Evolutionary conservation across 1,140 invertebrate species (phyloP), one percentile per base, ranked within the genome.

Genomic region (Halictus rubicundus): DNA sequence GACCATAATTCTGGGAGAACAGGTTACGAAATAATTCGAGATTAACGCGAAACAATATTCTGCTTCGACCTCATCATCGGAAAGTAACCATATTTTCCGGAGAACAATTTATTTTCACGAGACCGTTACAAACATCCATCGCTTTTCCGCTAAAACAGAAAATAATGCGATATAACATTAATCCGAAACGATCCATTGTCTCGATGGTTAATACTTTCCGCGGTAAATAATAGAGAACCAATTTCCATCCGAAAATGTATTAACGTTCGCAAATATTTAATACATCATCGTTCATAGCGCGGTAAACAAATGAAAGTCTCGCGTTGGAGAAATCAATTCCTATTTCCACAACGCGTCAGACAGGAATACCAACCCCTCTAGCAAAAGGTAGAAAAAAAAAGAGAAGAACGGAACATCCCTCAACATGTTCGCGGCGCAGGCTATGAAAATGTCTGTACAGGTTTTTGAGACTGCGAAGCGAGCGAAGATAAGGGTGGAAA

Each of bases 401-500:
- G 61, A 57, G 72, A 64, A 57, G 54, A 70, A 57, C 49, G 27
- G 60, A 57, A 49, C 52, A 66, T 66, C 39, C 42, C 52, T 27
- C 37, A 68, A 83, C 68, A 83, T 72, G 32, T 61, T 82, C 25
- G 61, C 66, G 39, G 68, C 60, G 60, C 71, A 60, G 79, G 82
- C 74, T 84, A 79, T 63, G 78, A 80, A 87, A 87, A 82, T 82
- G 84, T 64, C 68, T 84, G 84, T 84, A 84, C 66, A 85, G 75
- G 80, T 81, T 85, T 87, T 80, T 63, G 80, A 81, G 75, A 73
- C 79, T 69, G 86, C 59, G 75, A 86, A 81, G 84, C 81, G 85
- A 84, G 87, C 85, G 79, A 87, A 88, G 87, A 86, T 87, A 89
- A 89, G 86, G 85, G 87, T 89, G 83, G 87, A 90, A 90, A 90